phyloP scores from a whole-genome alignment of 2,888 invertebrate species.

The Euplexia lucipara region DNA sequence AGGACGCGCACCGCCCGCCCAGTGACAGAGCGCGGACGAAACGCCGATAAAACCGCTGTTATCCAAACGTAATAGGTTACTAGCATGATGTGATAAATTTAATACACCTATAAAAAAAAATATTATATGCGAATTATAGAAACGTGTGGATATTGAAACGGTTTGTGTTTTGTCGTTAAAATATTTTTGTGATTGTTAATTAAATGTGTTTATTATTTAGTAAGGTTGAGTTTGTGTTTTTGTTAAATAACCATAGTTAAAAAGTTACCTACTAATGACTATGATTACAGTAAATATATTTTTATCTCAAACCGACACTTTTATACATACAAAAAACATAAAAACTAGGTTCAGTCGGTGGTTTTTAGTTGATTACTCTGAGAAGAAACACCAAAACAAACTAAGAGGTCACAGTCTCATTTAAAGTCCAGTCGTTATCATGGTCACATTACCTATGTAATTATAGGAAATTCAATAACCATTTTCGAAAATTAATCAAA shows the following conservation, averaged over 20 bases:
- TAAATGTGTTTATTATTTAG: background rate
- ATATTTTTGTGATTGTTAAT: slow-evolving; percentile 8
- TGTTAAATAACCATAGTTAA: background rate
- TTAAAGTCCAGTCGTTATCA: too few relatives aligned
- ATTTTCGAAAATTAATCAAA: background rate
- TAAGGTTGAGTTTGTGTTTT: background rate
- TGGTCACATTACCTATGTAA: too few relatives aligned
- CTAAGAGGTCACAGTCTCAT: too few relatives aligned
- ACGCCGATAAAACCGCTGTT: slow-evolving; percentile 71
- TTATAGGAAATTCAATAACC: background rate
- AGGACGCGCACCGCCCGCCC: slow-evolving; percentile 79
- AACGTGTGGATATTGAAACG: slow-evolving; percentile 39
- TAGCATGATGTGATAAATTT: slow-evolving; percentile 59
- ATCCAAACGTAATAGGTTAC: slow-evolving; percentile 64
- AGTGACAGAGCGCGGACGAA: slow-evolving; percentile 68
- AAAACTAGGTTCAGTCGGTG: too few relatives aligned
- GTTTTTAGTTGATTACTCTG: too few relatives aligned
- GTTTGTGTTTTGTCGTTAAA: slow-evolving; percentile 20
- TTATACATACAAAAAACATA: too few relatives aligned
- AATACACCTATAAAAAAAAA: slow-evolving; percentile 60
- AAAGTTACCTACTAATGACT: background rate
- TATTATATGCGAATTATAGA: slow-evolving; percentile 57
- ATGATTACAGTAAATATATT: too few relatives aligned
- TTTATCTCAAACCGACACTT: too few relatives aligned
- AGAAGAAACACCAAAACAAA: too few relatives aligned